Evolutionary conservation across 2,113 vertebrate species (phyloP), one percentile per base, ranked within the genome.

Genomic region (Mormoops blainvillei): DNA sequence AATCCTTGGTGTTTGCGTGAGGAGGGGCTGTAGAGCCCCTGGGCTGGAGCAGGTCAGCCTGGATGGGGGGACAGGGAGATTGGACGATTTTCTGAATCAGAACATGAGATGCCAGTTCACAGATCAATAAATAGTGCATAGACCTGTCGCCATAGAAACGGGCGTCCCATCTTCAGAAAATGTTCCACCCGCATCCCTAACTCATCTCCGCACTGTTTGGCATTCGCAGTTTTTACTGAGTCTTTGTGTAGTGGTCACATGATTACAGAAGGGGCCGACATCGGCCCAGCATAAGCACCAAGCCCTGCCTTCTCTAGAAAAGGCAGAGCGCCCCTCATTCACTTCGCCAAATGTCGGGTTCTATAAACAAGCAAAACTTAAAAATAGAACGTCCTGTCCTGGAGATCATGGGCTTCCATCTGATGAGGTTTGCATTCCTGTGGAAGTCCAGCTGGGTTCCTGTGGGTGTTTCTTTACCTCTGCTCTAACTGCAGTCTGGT

Each of bases 1-100:
- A 13, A 14, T 2, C 54, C 56, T 38, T 31, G 0, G 4, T 31
- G 68, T n/a, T 33, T 16, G 36, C 20, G 18, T 76, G 80, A 50
- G 15, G 76, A 48, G 24, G 67, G 11, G 4, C 43, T n/a, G 7
- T 65, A 24, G 38, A 67, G 41, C 2, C 0, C 7, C 22, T 41
- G 84, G 73, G 38, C 81, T 31, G 12, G 5, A 19, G 20, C 50
- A 36, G 33, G 16, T 15, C 36, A 24, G 50, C 26, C 31, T 2
- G 14, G 1, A 6, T 4, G 36, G 48, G 5, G 26, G 11, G 28
- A 0, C 1, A 0, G 50, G 36, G 16, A 16, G 24, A 28, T 1
- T 0, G 3, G 54, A 11, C 0, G 1, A 5, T 73, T 73, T 68
- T 67, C 80, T 86, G 65, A 80, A 28, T 58, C 31, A 36, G 43